Evolutionary conservation across 2,797 vertebrate species (phyloP), one percentile per base, ranked within the genome.

Genomic region (Trachurus trachurus): DNA sequence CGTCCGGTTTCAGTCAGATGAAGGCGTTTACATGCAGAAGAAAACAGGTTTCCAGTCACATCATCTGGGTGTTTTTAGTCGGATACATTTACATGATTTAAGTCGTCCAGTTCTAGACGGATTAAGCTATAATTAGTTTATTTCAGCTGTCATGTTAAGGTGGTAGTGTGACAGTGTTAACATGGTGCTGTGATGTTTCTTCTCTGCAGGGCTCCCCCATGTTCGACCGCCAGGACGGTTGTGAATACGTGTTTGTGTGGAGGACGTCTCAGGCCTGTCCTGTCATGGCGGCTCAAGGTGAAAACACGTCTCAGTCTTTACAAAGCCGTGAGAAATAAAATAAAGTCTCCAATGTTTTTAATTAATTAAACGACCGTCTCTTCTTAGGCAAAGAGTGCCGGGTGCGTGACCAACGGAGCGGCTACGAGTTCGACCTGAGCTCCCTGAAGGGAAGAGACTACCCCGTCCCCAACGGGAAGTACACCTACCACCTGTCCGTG

Each of bases 231-330:
- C 78, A 87, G 75, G 93, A 95, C 1, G 95, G 93, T 2, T 99
- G 98, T 87, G 98, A 99, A 68, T 99, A 96, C 5, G 94, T 99
- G 26, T 99, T 99, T 81, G 81, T 97, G 62, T 99, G 98, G 98
- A 96, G 96, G 86, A 99, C 98, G 0, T 94, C 97, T 5, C 97
- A 96, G 80, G 98, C 98, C 11, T 99, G 98, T 66, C 97, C 97
- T 0, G 78, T 98, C 76, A 92, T 79, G 86, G 96, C 90, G 88
- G 91, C 92, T 60, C 93, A 96, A 87, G 95, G 94, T 95, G 86
- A 75, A n/a, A 31, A 5, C 1, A 1, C 8, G 3, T 57, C 29
- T 19, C 4, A 53, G 6, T 26, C 5, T 42, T 37, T 44, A 39
- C 29, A 58, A 21, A 4, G 58, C 47, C 40, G 9, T 57, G 34